Evolutionary conservation across 2,797 vertebrate species (phyloP).

Genomic region (Pseudotriccus pelzelni): DNA sequence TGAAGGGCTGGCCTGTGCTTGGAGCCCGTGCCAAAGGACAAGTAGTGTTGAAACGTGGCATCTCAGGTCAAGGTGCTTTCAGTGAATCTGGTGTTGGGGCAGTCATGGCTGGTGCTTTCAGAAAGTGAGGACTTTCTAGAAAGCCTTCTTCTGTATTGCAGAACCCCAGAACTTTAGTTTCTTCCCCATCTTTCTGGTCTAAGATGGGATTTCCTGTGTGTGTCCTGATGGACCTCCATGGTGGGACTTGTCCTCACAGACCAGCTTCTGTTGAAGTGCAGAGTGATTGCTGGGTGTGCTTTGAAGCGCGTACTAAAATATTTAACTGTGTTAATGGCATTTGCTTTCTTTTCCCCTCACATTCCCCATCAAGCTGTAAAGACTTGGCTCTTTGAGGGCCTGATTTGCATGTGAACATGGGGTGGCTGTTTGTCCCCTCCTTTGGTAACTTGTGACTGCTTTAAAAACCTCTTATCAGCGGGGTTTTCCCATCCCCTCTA

Average conservation of each 20-base stretch:
- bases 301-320: not conserved
- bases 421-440: not conserved
- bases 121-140: not conserved
- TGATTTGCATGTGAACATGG: not conserved
- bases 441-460: not conserved
- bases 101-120: rapidly evolving
- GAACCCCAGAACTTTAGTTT: not conserved
- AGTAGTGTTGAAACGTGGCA: not conserved
- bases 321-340: not conserved
- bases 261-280: not conserved
- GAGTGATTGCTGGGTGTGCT: not conserved
- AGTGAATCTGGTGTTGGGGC: not conserved
- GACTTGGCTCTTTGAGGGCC: not conserved
- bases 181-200: not conserved
- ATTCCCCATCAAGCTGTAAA: not conserved
- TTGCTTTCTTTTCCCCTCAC: not conserved
- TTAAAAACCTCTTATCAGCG: not conserved
- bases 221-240: rapidly evolving
- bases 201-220: not conserved
- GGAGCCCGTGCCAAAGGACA: not conserved
- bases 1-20: not conserved
- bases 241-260: not conserved
- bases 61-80: not conserved
- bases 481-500: not conserved
- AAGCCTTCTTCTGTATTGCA: not conserved